These are phyloP conservation scores for Coenonympha arcania DNA, from an alignment of 2,888 invertebrate genomes.

Conservation along the genomic window DNA sequence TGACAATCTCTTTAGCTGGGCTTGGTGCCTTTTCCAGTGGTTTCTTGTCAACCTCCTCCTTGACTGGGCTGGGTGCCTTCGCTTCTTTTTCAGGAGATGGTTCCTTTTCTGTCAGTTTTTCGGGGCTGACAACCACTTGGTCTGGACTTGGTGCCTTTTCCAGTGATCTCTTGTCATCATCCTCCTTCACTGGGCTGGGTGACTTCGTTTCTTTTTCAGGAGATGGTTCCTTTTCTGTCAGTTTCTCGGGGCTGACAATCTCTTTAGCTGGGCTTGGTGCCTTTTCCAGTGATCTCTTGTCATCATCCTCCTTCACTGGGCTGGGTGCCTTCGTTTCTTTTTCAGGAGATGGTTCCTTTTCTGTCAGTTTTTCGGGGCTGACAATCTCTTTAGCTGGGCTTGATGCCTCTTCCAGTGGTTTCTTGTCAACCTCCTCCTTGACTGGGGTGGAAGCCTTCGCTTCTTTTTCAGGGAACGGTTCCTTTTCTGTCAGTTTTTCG, in stretches of 20 bases:
- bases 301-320: not conserved
- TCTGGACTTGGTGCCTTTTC: not conserved
- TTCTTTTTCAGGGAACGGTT: not conserved
- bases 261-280: not conserved
- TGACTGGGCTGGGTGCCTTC: too few species aligned
- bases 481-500: not conserved
- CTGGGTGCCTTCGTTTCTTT: slow-evolving; percentile 20
- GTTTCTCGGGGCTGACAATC: not conserved
- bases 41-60: too few species aligned
- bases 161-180: not conserved
- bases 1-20: slow-evolving; percentile 12
- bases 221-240: not conserved
- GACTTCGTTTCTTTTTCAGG: not conserved
- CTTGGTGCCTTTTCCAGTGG: slow-evolving; percentile 10
- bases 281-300: not conserved
- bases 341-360: not conserved
- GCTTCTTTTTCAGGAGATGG: too few species aligned
- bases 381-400: slow-evolving; percentile 13
- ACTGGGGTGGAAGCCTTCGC: slow-evolving; percentile 6
- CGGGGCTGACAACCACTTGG: slow-evolving; percentile 11
- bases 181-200: not conserved
- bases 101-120: not conserved
- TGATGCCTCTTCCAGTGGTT: slow-evolving; percentile 15
- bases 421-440: not conserved
- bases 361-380: not conserved